A percentile compares a stretch with the other conserved stretches of the same genome.
Evolutionary conservation across 2,888 invertebrate genomes (phyloP).

Genomic region (Sericinus montela): DNA sequence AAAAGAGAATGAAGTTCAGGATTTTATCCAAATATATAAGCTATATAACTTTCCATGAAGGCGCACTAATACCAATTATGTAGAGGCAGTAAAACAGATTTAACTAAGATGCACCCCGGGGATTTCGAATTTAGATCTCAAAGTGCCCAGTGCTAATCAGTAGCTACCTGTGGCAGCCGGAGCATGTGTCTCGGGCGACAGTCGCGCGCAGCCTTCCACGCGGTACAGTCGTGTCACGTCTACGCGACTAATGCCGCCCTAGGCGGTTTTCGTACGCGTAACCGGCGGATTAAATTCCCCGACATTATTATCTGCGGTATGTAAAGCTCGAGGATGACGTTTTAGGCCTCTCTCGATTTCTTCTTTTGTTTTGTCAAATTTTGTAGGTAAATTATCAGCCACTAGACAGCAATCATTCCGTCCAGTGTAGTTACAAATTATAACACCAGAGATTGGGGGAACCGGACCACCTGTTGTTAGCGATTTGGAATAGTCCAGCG

Average conservation of each 20-base stretch:
- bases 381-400: neutral
- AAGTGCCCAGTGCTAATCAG: conserved; percentile 49
- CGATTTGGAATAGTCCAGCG: conserved; percentile 61
- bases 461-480: conserved; percentile 68
- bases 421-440: conserved; percentile 12
- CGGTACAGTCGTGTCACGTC: conserved; percentile 60
- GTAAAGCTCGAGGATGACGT: neutral
- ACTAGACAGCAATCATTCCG: neutral
- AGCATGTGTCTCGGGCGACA: conserved; percentile 53
- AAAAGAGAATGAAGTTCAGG: too few species aligned
- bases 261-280: conserved; percentile 45
- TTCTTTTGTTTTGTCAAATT: neutral
- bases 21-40: too few species aligned
- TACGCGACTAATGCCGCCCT: conserved; percentile 38
- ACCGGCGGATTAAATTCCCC: conserved; percentile 32
- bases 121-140: conserved; percentile 49
- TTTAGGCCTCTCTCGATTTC: neutral
- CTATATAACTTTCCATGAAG: too few species aligned
- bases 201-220: conserved; percentile 76
- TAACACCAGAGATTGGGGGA: conserved; percentile 27
- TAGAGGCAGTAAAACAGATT: neutral
- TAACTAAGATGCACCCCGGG: conserved; percentile 34
- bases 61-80: too few species aligned
- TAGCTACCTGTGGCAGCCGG: conserved; percentile 67
- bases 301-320: conserved; percentile 34